Evolutionary conservation across 1,140 invertebrate genomes (phyloP).

Genomic region (Heliothis virescens): DNA sequence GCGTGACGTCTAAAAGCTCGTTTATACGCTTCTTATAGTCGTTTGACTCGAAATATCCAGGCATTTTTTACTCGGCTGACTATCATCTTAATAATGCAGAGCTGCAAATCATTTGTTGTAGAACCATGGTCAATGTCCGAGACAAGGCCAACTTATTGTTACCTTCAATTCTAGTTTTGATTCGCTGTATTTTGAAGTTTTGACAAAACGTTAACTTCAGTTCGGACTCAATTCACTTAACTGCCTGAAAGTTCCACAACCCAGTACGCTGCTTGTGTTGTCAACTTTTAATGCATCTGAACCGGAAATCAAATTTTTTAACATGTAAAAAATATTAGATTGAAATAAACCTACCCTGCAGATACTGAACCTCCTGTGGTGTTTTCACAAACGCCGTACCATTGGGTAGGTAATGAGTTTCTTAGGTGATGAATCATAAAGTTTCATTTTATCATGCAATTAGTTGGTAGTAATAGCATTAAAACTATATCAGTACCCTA

Average conservation of each 20-base stretch:
- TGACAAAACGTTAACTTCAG: slow-evolving; percentile 29
- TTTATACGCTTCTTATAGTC: slow-evolving; percentile 78
- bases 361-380: too few relatives aligned
- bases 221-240: slow-evolving; percentile 10
- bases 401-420: background rate
- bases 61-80: slow-evolving; percentile 62
- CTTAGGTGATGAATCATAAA: slow-evolving; percentile 18
- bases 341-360: background rate
- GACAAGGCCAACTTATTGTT: slow-evolving; percentile 60
- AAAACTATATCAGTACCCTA: slow-evolving; percentile 61
- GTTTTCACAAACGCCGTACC: background rate
- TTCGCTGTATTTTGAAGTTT: slow-evolving; percentile 22
- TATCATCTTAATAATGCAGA: slow-evolving; percentile 68
- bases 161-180: slow-evolving; percentile 45
- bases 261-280: slow-evolving; percentile 22
- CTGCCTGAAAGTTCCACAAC: slow-evolving; percentile 3
- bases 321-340: background rate
- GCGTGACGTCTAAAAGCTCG: slow-evolving; percentile 82
- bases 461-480: slow-evolving; percentile 62
- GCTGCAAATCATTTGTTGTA: slow-evolving; percentile 61
- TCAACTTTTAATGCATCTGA: slow-evolving; percentile 24
- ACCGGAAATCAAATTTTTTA: slow-evolving; percentile 14
- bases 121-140: slow-evolving; percentile 57
- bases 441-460: slow-evolving; percentile 55
- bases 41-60: slow-evolving; percentile 69